Evolutionary conservation across 2,113 vertebrate species (phyloP), one percentile per base, ranked within the genome.

Genomic region (Cinclus mexicanus): DNA sequence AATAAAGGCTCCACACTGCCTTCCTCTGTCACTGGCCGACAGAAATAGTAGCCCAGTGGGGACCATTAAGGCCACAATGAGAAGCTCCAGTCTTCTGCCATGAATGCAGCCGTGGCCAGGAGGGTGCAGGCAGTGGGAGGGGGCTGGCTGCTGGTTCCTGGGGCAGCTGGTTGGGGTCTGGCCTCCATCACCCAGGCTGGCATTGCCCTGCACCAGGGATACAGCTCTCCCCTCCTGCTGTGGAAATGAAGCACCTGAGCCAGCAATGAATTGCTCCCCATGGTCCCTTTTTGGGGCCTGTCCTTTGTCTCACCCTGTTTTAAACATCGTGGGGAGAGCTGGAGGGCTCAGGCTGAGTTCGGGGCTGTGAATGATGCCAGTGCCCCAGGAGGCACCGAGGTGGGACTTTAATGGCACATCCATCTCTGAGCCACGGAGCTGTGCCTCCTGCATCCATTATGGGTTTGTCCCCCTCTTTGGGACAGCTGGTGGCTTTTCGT

Each of bases 31-130:
- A 50, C 28, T 71, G 41, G 76, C 9, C 1, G 90, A 61, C 94
- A 96, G 93, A 96, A 97, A 96, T 96, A 96, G 93, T 15, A 82
- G 92, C 37, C 95, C 92, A 90, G 92, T 35, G 96, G 96, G 95
- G 87, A 47, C 93, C 88, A 92, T 94, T 68, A 39, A 1, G 42
- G 70, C 14, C 11, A 10, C 5, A 23, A 96, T 87, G 92, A 95
- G 94, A 71, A 90, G 88, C 50, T 3, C 69, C 92, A 96, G 88
- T 89, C 95, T 92, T 80, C 44, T 94, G 49, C 6, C 3, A 39
- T 64, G 80, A 90, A 89, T 69, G 64, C 46, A 82, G 65, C 55
- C 9, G 3, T 49, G 78, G n/a, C 63, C 80, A 57, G 76, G 47
- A 88, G 96, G 82, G 37, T 83, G 79, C 82, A 85, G 88, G 53